Evolutionary conservation across 92 coral and sea anemone genomes (phyloP).

Genomic region (Plumapathes pennacea): DNA sequence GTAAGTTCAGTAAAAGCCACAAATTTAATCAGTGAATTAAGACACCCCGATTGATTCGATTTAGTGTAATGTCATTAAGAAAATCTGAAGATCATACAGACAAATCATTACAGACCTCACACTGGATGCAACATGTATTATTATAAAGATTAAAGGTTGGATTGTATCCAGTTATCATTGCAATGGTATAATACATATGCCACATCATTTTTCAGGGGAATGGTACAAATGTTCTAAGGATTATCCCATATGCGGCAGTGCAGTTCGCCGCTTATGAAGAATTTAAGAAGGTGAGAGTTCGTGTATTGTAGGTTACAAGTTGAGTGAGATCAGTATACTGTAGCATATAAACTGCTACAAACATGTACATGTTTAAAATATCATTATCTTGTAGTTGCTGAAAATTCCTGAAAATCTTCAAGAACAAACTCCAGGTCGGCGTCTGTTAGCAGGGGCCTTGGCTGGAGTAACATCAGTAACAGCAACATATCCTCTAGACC

Average conservation of each 20-base stretch:
- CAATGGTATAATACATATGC: not conserved
- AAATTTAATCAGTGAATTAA: too few relatives aligned
- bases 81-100: too few relatives aligned
- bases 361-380: not conserved
- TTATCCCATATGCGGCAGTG: slow-evolving; percentile 79
- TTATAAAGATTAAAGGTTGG: too few relatives aligned
- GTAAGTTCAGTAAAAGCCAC: too few relatives aligned
- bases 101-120: too few relatives aligned
- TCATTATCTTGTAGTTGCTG: slow-evolving; percentile 32
- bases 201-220: slow-evolving; percentile 48
- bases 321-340: too few relatives aligned
- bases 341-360: too few relatives aligned
- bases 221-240: slow-evolving; percentile 79
- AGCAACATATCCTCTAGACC: slow-evolving; percentile 29
- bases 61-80: too few relatives aligned
- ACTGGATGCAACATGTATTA: too few relatives aligned
- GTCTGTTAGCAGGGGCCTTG: slow-evolving; percentile 22
- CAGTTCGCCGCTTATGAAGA: slow-evolving; percentile 92
- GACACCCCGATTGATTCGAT: too few relatives aligned
- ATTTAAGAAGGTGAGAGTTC: slow-evolving; percentile 60
- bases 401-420: slow-evolving; percentile 65
- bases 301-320: not conserved
- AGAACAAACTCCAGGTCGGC: slow-evolving; percentile 28
- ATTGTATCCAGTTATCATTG: too few relatives aligned
- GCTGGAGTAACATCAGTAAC: slow-evolving; percentile 33